Evolutionary conservation across 1,140 invertebrate species (phyloP), one percentile per base, ranked within the genome.

Genomic region (Drosophila parvula): DNA sequence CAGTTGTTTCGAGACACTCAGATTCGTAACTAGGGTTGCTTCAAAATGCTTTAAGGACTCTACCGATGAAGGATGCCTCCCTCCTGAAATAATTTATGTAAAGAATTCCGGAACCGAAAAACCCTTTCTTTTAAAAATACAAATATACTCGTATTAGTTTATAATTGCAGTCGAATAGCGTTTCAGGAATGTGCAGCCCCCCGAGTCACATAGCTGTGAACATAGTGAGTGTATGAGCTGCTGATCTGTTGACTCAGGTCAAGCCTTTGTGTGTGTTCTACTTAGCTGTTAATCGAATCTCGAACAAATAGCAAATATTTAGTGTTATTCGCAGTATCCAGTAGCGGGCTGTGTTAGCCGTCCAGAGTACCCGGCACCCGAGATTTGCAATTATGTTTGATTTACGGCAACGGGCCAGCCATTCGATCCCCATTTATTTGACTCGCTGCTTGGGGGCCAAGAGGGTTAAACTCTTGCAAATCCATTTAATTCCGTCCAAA

Each of bases 181-280:
- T 43, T 63, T 41, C 53, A 18, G 12, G 55, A 58, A 59, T 59
- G 10, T 59, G 18, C 12, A 11, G 32, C 27, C 41, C 2, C 10
- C 28, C 12, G 14, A 32, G 16, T 32, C 38, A n/a, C 14, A 11
- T 53, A 32, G 36, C 44, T 40, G 32, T 32, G 38, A 34, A 10
- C 38, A 27, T 4, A 38, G 51, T 55, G 34, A 55, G 0, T 38
- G 51, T 55, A 38, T 27, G 16, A 53, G 32, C 32, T 36, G 61
- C 55, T 51, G 28, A 11, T 71, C 16, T 43, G 56, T 76, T 76
- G 55, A 67, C 47, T 59, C 47, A 51, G 70, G 69, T 74, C 69
- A 74, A 74, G 48, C 69, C 68, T 74, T 74, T 62, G 53, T 74
- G 70, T 74, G 47, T 76, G 74, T 76, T 76, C 73, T 77, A 77